Percentiles rank a stretch among this genome's conserved stretches.
Conservation (phyloP, 2,888 invertebrate genomes). For the Amiota mariae region DNA sequence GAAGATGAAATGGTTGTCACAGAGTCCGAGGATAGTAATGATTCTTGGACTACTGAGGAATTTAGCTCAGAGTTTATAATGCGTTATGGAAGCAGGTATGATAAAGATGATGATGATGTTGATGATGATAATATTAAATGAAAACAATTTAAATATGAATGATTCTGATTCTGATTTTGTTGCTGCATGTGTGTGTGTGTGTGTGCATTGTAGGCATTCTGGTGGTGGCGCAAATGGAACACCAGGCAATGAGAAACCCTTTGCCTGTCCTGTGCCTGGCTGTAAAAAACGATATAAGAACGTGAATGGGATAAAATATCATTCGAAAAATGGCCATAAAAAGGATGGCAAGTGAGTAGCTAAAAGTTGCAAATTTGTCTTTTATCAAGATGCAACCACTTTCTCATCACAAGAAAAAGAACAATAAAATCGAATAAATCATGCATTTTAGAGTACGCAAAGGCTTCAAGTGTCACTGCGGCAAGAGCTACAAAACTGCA, state of each 20-base stretch:
- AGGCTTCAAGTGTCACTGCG: constrained; percentile 87
- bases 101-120: constrained; percentile 49
- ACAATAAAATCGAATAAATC: too few species aligned
- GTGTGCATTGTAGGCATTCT: constrained; percentile 71
- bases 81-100: constrained; percentile 81
- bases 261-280: constrained; percentile 88
- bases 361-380: constrained; percentile 35
- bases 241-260: constrained; percentile 81
- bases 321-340: constrained; percentile 90
- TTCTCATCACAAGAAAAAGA: constrained; percentile 23
- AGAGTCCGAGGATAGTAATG: constrained; percentile 87
- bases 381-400: background rate
- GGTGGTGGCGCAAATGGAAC: constrained; percentile 74
- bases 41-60: constrained; percentile 87
- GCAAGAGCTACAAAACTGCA: constrained; percentile 88
- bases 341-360: constrained; percentile 84
- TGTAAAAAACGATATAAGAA: constrained; percentile 92
- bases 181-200: constrained; percentile 27
- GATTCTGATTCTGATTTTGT: background rate
- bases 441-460: constrained; percentile 79
- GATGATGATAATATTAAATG: constrained; percentile 49
- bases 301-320: constrained; percentile 91
- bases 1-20: constrained; percentile 81
- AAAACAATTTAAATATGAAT: constrained; percentile 30
- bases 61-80: constrained; percentile 86